Evolutionary conservation across 2,888 invertebrate species (phyloP).

Genomic region (Trachelus iudaicus): DNA sequence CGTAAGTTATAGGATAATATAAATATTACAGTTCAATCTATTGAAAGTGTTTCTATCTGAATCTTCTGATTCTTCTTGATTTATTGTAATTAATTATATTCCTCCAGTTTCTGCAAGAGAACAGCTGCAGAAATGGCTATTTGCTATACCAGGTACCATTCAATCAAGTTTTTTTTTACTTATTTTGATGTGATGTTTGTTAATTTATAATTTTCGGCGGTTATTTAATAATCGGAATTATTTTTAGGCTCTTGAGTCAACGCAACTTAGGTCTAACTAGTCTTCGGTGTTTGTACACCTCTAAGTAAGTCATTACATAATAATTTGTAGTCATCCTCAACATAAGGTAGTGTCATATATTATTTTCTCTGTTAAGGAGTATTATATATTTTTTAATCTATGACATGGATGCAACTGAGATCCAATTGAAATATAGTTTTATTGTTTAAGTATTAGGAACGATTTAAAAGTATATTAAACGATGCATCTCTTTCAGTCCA

Average conservation of each 20-base stretch:
- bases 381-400: too few relatives aligned
- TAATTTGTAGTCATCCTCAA: constrained; percentile 21
- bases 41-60: not conserved
- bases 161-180: not conserved
- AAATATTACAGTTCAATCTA: not conserved
- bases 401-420: not conserved
- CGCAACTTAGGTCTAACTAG: constrained; percentile 35
- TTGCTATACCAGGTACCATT: constrained; percentile 44
- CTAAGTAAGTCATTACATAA: constrained; percentile 47
- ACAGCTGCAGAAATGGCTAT: constrained; percentile 42
- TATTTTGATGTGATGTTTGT: not conserved
- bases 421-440: not conserved
- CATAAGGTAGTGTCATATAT: constrained; percentile 13
- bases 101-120: not conserved
- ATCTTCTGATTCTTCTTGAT: not conserved
- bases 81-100: not conserved
- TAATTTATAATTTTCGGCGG: constrained; percentile 10
- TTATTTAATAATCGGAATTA: constrained; percentile 3
- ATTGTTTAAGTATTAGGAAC: not conserved
- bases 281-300: constrained; percentile 47
- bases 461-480: constrained; percentile 10
- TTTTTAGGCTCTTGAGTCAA: constrained; percentile 46
- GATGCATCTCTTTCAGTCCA: constrained; percentile 22
- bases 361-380: not conserved
- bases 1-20: not conserved